Base-by-base conservation (phyloP, 2,888 invertebrate genomes). In the Heliconius ismenius region DNA sequence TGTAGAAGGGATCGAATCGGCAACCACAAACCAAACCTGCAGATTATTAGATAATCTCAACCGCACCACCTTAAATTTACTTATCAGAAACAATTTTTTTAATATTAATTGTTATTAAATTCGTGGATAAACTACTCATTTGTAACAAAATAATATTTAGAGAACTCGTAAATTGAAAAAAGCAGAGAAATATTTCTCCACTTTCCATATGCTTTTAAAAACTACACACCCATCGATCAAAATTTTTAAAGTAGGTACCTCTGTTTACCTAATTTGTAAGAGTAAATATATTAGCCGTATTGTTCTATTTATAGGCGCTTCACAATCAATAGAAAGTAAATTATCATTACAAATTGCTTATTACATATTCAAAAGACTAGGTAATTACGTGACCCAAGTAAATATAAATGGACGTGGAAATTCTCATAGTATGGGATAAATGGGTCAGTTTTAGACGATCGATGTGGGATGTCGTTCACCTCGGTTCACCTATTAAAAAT, bases 401-500 rank as follows among this genome's bases (percentile, higher is more conserved):
- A 74, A 11, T 32, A 72, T 28, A 58, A 65, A 75, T 63, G 49
- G 15, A 64, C 32, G 32, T 62, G 26, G 58, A 24, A 43, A 39
- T 63, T 26, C 49, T 73, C 67, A 75, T 43, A 9, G 26, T 74
- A 39, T 72, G n/a, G 28, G 43, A 72, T 63, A 76, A 74, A 74
- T 77, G 67, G 74, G 67, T 62, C 54, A 67, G 49, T 79, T 78
- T 68, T 26, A 26, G 70, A 77, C 76, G 80, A 76, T 83, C 83
- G 78, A 69, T 54, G 54, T 74, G 78, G 73, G 73, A 81, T 81
- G 86, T 83, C 84, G 80, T 86, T 86, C 83, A 86, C 85, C 87
- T 82, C 78, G 74, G 39, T 49, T 54, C 32, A 32, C 32, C 32
- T 74, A 73, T 76, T 78, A 76, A 78, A 58, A 81, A 80, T 80